Evolutionary conservation across 2,113 vertebrate species (phyloP).

Genomic region (Isichthys henryi): DNA sequence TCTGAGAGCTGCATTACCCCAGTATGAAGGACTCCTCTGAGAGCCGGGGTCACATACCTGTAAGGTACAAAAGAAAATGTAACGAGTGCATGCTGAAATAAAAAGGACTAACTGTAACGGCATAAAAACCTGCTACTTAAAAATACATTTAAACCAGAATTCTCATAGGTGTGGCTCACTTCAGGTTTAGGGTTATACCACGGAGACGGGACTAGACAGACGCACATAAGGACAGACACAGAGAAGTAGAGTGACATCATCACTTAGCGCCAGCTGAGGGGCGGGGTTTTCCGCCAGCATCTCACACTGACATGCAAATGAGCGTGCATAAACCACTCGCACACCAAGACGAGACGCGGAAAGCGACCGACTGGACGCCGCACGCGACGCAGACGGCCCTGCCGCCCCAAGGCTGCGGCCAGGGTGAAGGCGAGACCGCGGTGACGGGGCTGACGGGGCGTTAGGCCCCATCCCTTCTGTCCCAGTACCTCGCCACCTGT

Average conservation of each 20-base stretch:
- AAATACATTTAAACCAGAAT: background rate
- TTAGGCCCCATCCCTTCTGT: background rate
- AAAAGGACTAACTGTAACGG: background rate
- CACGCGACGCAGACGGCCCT: background rate
- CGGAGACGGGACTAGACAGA: slow-evolving; percentile 7
- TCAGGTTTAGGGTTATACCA: slow-evolving; percentile 1
- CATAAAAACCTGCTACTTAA: slow-evolving; percentile 11
- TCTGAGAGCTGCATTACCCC: slow-evolving; percentile 37
- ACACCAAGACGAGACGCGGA: background rate
- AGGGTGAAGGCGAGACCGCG: background rate
- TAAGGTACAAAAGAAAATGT: slow-evolving; percentile 63
- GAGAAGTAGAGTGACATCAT: slow-evolving; percentile 18
- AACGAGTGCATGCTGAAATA: slow-evolving; percentile 27
- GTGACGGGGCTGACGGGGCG: background rate
- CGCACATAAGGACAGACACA: slow-evolving; percentile 15
- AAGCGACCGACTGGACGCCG: background rate
- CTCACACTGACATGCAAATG: background rate
- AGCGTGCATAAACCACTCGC: background rate
- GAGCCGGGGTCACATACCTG: slow-evolving; percentile 54
- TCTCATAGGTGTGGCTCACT: slow-evolving; percentile 9
- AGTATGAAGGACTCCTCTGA: background rate
- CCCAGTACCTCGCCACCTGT: background rate
- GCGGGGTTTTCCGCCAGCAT: background rate
- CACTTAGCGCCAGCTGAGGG: background rate
- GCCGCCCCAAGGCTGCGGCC: background rate